Base-by-base conservation (phyloP, 1,140 invertebrate species). In the Temnothorax longispinosus region DNA sequence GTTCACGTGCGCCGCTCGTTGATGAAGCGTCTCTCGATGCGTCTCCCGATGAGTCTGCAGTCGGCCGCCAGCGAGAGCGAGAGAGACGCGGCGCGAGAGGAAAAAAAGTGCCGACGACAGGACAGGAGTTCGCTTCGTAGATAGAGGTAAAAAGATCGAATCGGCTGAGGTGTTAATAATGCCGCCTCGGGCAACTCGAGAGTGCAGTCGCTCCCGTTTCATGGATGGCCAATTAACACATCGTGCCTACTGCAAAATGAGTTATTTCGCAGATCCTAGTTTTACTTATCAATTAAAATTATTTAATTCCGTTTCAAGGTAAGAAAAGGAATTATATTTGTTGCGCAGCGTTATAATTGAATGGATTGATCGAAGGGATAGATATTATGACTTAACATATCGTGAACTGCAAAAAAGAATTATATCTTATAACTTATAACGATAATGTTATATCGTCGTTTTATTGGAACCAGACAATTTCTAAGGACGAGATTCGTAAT, bases 91-190 rank as follows among this genome's bases (percentile, higher is more conserved):
- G 8, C n/a, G 44, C 38, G 18, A 52, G n/a, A 21, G 6, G 5
- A 13, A 38, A 47, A 54, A 38, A 58, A 67, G 52, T 56, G 44
- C 52, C 74, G 78, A 64, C 69, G 76, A 64, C 8, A 32, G 56
- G 71, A 64, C 8, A 32, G 62, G 71, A 80, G 69, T 60, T 90
- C 77, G 52, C 52, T 69, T 56, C 44, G 67, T 13, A 47, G 85
- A 80, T 85, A 69, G 44, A 71, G 65, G 71, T 71, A 88, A 86
- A 90, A 90, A 74, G 86, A 90, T 90, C 87, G 86, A 84, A 86
- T 11, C 88, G 60, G 76, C 62, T 85, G 72, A 74, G 86, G 47
- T 86, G 85, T 90, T 90, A 90, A 90, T 90, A 90, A 90, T 74
- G 64, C 64, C 58, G 85, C 81, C 89, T 90, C 76, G 69, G 78